phyloP scores from a whole-genome alignment of 2,797 vertebrate genomes.

The Falco novaeseelandiae region DNA sequence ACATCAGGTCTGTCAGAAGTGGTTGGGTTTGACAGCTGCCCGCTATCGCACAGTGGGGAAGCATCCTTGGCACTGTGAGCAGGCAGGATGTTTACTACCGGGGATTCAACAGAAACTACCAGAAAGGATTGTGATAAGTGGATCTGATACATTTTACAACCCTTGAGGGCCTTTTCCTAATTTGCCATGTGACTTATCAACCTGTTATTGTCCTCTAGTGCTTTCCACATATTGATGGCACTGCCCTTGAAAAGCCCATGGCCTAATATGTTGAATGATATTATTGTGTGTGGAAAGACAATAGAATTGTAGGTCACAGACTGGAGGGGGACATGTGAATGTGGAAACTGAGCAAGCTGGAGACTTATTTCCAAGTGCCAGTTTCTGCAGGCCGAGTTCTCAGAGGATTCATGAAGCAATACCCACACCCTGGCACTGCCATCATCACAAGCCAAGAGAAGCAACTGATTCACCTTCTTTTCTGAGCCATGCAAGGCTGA shows the following conservation, averaged over 20 bases:
- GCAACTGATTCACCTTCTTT: not conserved
- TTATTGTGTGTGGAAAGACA: slow-evolving; percentile 10
- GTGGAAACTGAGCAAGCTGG: not conserved
- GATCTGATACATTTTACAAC: slow-evolving; percentile 33
- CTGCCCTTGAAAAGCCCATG: slow-evolving; percentile 50
- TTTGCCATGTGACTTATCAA: slow-evolving; percentile 56
- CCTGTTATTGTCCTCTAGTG: slow-evolving; percentile 50
- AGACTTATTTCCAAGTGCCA: not conserved
- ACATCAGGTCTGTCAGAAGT: not conserved
- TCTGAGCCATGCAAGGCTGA: not conserved
- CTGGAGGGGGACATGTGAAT: not conserved
- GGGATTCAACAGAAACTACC: slow-evolving; percentile 16
- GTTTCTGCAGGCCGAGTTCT: not conserved
- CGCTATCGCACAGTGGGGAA: not conserved
- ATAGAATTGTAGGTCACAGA: slow-evolving; percentile 24
- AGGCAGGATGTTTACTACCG: slow-evolving; percentile 41
- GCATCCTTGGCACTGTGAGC: not conserved
- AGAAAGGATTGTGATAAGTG: slow-evolving; percentile 25
- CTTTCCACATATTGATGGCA: slow-evolving; percentile 44
- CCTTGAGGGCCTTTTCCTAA: slow-evolving; percentile 62
- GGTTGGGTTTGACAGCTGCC: not conserved
- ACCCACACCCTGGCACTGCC: not conserved
- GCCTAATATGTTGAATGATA: slow-evolving; percentile 30
- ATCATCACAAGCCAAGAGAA: not conserved
- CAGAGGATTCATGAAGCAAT: not conserved